A percentile compares a stretch with the other conserved stretches of the same genome.
phyloP scores from a whole-genome alignment of 2,888 invertebrate species.

The Prosapia bicincta region DNA sequence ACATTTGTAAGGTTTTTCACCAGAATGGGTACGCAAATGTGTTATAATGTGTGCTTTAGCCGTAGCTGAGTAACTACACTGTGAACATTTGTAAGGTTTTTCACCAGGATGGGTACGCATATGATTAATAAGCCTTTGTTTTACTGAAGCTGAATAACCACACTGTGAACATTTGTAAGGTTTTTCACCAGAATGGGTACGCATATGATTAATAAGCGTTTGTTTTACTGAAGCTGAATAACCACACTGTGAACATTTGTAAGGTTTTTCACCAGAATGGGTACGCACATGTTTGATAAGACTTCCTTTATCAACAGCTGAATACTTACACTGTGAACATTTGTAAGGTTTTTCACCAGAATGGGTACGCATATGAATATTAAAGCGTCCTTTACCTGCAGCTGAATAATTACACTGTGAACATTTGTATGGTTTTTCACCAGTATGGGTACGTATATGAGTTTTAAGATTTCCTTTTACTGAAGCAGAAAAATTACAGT shows the following conservation, averaged over 20 bases:
- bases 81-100: constrained; percentile 4
- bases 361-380: not conserved
- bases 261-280: constrained; percentile 4
- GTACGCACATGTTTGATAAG: not conserved
- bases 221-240: not conserved
- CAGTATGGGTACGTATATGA: not conserved
- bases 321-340: not conserved
- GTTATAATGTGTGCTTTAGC: constrained; percentile 10
- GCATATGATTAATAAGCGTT: not conserved
- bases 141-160: not conserved
- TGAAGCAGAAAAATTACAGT: not conserved
- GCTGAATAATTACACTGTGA: not conserved
- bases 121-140: not conserved
- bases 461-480: not conserved
- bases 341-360: not conserved
- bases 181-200: not conserved
- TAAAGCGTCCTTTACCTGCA: not conserved
- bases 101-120: constrained; percentile 4
- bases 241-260: not conserved
- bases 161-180: not conserved
- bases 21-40: constrained; percentile 21
- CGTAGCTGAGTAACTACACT: not conserved
- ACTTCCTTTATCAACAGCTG: not conserved
- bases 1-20: constrained; percentile 1
- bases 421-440: not conserved